These are phyloP conservation scores for Lordiphosa fenestrarum DNA, from an alignment of 2,888 invertebrate genomes.

Conservation along the genomic window DNA sequence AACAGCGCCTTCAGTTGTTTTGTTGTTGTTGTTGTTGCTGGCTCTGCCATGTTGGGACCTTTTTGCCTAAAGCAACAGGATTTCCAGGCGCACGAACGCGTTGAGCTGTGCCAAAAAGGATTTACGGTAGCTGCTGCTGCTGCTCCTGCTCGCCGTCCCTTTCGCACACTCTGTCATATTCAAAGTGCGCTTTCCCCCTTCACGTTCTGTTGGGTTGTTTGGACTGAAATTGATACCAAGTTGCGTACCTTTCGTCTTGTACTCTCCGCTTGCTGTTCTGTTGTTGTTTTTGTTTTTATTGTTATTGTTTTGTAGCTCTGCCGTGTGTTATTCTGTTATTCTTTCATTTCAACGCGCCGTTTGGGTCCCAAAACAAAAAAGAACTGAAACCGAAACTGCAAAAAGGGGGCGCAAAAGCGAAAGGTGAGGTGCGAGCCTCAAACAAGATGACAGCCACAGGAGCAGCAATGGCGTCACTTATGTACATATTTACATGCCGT, in stretches of 20 bases:
- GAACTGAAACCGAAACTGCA: neutral
- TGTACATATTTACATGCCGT: too few relatives aligned
- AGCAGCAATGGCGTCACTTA: slow-evolving; percentile 12
- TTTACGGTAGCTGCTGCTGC: slow-evolving; percentile 39
- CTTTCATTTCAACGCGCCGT: slow-evolving; percentile 72
- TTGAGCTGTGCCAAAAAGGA: slow-evolving; percentile 75
- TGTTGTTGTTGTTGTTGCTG: slow-evolving; percentile 26
- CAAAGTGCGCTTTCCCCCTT: slow-evolving; percentile 45
- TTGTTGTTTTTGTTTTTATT: slow-evolving; percentile 25
- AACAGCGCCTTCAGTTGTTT: neutral
- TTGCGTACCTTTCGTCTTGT: slow-evolving; percentile 35
- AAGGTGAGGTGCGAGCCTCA: slow-evolving; percentile 54
- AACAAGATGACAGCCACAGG: slow-evolving; percentile 53
- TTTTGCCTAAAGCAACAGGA: slow-evolving; percentile 70
- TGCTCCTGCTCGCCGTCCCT: slow-evolving; percentile 5
- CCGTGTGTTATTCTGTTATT: slow-evolving; percentile 55
- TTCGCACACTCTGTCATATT: slow-evolving; percentile 40
- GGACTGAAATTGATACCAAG: slow-evolving; percentile 58
- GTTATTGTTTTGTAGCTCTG: slow-evolving; percentile 25
- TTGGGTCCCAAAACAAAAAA: slow-evolving; percentile 17
- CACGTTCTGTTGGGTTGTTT: slow-evolving; percentile 27
- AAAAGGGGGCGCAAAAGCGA: slow-evolving; percentile 9
- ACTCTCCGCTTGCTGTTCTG: slow-evolving; percentile 6
- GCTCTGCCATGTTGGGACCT: slow-evolving; percentile 30
- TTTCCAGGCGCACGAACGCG: slow-evolving; percentile 55